Evolutionary conservation across 1,140 invertebrate species (phyloP).

Genomic region (Drosophila repletoides): DNA sequence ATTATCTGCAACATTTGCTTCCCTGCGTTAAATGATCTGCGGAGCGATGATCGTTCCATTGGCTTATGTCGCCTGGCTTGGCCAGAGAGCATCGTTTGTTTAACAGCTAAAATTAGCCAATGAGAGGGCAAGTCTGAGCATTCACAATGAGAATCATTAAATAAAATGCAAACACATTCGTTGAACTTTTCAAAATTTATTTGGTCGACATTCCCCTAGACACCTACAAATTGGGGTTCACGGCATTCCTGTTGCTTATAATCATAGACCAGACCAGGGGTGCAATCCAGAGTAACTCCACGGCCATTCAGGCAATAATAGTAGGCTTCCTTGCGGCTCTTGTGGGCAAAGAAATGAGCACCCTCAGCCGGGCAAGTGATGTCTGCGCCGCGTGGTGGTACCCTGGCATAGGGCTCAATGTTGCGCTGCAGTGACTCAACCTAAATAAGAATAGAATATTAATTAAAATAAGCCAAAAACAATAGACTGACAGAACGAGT

Average conservation of each 20-base stretch:
- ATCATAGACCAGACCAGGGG: constrained; percentile 69
- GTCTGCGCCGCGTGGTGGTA: constrained; percentile 60
- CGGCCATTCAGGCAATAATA: constrained; percentile 68
- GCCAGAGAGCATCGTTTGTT: constrained; percentile 20
- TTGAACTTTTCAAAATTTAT: constrained; percentile 39
- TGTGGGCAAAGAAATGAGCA: constrained; percentile 59
- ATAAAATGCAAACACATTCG: constrained; percentile 33
- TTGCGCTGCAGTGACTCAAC: constrained; percentile 65
- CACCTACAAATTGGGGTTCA: constrained; percentile 28
- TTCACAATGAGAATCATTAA: constrained; percentile 6
- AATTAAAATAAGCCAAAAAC: not conserved
- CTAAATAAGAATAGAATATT: constrained; percentile 13
- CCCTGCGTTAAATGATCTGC: not conserved
- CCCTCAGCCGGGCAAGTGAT: constrained; percentile 62
- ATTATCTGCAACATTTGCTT: no score
- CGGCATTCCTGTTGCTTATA: constrained; percentile 49
- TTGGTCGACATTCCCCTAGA: constrained; percentile 26
- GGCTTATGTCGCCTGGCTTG: constrained; percentile 26
- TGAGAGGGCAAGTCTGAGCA: constrained; percentile 20
- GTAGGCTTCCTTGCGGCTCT: constrained; percentile 55
- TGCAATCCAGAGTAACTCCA: constrained; percentile 67
- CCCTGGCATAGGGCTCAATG: constrained; percentile 53
- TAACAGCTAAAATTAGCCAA: constrained; percentile 36
- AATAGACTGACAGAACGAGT: no score
- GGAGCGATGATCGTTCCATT: not conserved